Evolutionary conservation across 2,888 invertebrate genomes (phyloP), one percentile per base, ranked within the genome.

Genomic region (Eurytoma californica): DNA sequence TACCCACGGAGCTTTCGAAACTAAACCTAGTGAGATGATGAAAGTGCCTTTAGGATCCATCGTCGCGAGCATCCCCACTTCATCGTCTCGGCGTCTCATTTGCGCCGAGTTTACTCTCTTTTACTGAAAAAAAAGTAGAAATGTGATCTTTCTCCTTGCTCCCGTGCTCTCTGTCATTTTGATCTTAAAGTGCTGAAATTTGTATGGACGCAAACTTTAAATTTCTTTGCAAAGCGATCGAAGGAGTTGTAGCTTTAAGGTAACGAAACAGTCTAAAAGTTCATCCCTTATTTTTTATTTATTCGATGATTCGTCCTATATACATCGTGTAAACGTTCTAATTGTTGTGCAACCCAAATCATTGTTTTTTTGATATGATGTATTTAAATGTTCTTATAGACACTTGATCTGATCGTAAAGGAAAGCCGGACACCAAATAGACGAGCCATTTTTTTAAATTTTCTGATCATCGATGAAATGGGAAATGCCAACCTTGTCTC

Each of bases 21-120:
- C 58, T 55, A 75, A 39, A 39, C 3, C 24, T 39, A 24, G 53
- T 18, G 47, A 63, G 12, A 66, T 18, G 60, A 28, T 70, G 7
- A 77, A 78, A 82, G 82, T 82, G 82, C 82, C 82, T 82, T 82
- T 76, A 63, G 74, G 20, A 72, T 68, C 24, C n/a, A 63, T 53
- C 5, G n/a, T 53, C 67, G 55, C 69, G 51, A 47, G 57, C 28
- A 2, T 24, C 14, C 51, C 67, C 57, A 68, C 55, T 66, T 61
- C 61, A 53, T 60, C 47, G 39, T 68, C 51, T 57, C 30, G 16
- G 24, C 47, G 58, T 60, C 20, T 67, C 18, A 57, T 39, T 24
- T 14, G 30, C 9, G 66, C 66, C 18, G 57, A 18, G 30, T 55
- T 67, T 28, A 61, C 30, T 75, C 75, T 75, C 7, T 39, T 39